Base-by-base conservation (phyloP, 2,888 invertebrate genomes). In the Acleris emargana region DNA sequence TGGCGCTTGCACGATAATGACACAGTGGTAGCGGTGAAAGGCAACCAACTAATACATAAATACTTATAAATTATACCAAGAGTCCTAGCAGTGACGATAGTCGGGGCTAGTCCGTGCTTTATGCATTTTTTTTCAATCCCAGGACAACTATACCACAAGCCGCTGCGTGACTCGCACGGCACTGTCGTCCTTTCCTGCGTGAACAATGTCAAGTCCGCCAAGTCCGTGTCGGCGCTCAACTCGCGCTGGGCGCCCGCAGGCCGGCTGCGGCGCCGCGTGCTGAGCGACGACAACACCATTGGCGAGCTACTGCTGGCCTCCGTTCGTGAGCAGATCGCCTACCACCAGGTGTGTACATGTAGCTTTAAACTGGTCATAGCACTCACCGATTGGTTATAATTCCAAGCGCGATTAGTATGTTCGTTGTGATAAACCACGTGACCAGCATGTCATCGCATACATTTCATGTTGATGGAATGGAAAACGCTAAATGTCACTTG, bases 181-280 rank as follows among this genome's bases (percentile, higher is more conserved):
- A 98, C 98, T 1, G 95, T 98, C 45, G 97, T 99, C 4, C 92
- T 99, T 53, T 97, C 97, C 45, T 97, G 97, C 72, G 95, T 98
- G 68, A 97, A 97, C 79, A 83, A 89, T 58, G 94, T 94, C 6
- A 95, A 95, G 79, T 96, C 96, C 22, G 96, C 96, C 45, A 99
- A 99, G 89, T 93, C 95, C 38, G 96, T 99, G 16, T 97, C 98
- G 1, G 97, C 98, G 32, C 90, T 98, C 53, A 98, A 98, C 82
- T 97, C 98, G 13, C 95, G 98, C 71, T 99, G 99, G 99, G 92
- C 97, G 71, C 96, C 98, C 0, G 94, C 98, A 63, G 95, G 96
- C 73, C 97, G 98, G 83, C 93, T 98, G 18, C 94, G 96, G 60
- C 95, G 97, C 73, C 95, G 97, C 74, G 94, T 96, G 51, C 94